Evolutionary conservation across 2,113 vertebrate species (phyloP).

Genomic region (Thamnaconus septentrionalis): DNA sequence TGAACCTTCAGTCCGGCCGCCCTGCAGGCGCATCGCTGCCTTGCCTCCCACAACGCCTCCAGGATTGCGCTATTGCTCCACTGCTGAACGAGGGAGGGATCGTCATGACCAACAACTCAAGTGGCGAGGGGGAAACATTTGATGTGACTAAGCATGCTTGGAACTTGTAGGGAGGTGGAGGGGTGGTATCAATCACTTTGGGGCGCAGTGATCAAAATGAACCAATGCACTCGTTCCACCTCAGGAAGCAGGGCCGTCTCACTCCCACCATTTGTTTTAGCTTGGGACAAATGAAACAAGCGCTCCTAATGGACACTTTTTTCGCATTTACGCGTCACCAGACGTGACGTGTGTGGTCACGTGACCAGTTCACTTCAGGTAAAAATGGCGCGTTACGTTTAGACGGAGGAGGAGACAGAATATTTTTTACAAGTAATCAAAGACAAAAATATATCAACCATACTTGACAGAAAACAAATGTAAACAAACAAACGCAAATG

Average conservation of each 20-base stretch:
- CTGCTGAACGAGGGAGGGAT: background rate
- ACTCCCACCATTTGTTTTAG: constrained; percentile 42
- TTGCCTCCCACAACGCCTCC: constrained; percentile 23
- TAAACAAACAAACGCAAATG: too few species aligned
- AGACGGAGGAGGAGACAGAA: too few species aligned
- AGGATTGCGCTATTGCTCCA: background rate
- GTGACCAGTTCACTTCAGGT: too few species aligned
- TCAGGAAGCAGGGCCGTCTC: constrained; percentile 18
- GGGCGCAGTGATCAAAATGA: constrained; percentile 38
- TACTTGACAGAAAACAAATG: too few species aligned
- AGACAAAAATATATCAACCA: too few species aligned
- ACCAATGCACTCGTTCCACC: constrained; percentile 18
- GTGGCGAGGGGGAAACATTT: constrained; percentile 17
- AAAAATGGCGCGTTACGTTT: too few species aligned
- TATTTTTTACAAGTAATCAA: too few species aligned
- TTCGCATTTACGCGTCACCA: too few species aligned
- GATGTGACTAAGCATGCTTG: constrained; percentile 19
- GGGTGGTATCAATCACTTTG: constrained; percentile 6
- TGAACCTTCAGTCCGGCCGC: constrained; percentile 7
- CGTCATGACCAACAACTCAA: background rate
- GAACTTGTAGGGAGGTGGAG: background rate
- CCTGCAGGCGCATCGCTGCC: constrained; percentile 37
- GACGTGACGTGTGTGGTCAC: too few species aligned
- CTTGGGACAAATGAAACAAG: constrained; percentile 36
- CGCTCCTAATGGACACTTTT: constrained; percentile 53